These are phyloP conservation scores for Anoplolepis gracilipes DNA, from an alignment of 1,140 invertebrate genomes.

Conservation along the genomic window DNA sequence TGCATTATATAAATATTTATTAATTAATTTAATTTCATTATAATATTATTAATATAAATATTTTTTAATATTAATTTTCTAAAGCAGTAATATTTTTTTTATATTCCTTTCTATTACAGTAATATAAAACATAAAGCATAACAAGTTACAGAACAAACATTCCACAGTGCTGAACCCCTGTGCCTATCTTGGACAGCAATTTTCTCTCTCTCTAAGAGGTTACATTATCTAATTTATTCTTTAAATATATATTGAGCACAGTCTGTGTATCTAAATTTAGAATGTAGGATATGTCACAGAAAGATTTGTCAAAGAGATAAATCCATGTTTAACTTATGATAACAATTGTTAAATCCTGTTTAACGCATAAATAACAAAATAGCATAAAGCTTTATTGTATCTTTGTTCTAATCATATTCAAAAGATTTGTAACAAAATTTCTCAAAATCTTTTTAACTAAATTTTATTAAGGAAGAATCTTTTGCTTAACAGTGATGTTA, in stretches of 20 bases:
- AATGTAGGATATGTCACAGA: slow-evolving; percentile 48
- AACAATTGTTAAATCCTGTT: not conserved
- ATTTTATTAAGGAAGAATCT: slow-evolving; percentile 3
- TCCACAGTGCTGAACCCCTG: slow-evolving; percentile 2
- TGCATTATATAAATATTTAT: not conserved
- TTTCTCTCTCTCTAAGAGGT: slow-evolving; percentile 69
- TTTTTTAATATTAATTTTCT: not conserved
- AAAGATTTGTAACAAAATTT: not conserved
- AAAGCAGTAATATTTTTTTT: not conserved
- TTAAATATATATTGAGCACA: slow-evolving; percentile 61
- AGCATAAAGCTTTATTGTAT: not conserved
- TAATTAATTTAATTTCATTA: not conserved
- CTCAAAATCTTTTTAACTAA: not conserved
- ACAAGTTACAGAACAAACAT: slow-evolving; percentile 41
- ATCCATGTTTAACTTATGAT: not conserved
- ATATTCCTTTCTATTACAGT: not conserved
- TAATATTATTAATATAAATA: not conserved
- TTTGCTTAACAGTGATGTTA: not conserved
- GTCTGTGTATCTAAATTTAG: slow-evolving; percentile 59
- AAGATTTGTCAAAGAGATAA: not conserved
- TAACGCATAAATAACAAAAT: not conserved
- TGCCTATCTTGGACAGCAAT: slow-evolving; percentile 65
- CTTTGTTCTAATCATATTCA: not conserved
- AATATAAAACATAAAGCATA: not conserved
- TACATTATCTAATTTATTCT: slow-evolving; percentile 73